Percentiles rank a stretch among this genome's conserved stretches.
These are phyloP conservation scores for Panopea generosa DNA, from an alignment of 2,888 invertebrate species.

Conservation along the genomic window DNA sequence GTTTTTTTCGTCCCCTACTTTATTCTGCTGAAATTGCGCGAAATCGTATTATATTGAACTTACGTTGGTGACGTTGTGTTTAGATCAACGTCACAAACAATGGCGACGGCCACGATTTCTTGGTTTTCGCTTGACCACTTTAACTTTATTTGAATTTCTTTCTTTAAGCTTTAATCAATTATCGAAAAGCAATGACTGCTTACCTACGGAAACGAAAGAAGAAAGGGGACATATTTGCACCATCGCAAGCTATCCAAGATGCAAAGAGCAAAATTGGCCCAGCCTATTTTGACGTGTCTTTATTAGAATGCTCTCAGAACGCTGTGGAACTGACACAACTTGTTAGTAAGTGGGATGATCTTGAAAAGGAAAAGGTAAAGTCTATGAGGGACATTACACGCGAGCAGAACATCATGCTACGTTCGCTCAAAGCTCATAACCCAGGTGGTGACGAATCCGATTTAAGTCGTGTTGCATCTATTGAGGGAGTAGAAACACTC, in stretches of 20 bases:
- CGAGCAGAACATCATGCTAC: constrained; percentile 59
- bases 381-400: constrained; percentile 53
- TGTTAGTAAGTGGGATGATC: constrained; percentile 61
- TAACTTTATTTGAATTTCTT: too few relatives aligned
- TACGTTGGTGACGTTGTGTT: too few relatives aligned
- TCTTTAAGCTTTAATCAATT: too few relatives aligned
- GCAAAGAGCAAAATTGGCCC: constrained; percentile 70
- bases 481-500: constrained; percentile 31
- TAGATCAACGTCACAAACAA: too few relatives aligned
- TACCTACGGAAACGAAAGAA: constrained; percentile 43
- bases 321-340: constrained; percentile 71
- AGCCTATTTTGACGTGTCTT: constrained; percentile 64
- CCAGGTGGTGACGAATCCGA: background rate
- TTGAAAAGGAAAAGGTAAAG: constrained; percentile 67
- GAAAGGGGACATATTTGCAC: constrained; percentile 56
- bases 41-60: too few relatives aligned
- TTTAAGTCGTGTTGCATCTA: background rate
- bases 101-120: too few relatives aligned
- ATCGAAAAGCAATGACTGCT: constrained; percentile 8
- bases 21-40: too few relatives aligned
- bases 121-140: too few relatives aligned
- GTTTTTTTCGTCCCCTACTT: too few relatives aligned
- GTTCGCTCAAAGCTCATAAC: constrained; percentile 39
- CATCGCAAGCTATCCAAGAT: constrained; percentile 68
- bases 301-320: constrained; percentile 73